These are phyloP conservation scores for Heliconius sara DNA, from an alignment of 2,888 invertebrate species.

Conservation along the genomic window DNA sequence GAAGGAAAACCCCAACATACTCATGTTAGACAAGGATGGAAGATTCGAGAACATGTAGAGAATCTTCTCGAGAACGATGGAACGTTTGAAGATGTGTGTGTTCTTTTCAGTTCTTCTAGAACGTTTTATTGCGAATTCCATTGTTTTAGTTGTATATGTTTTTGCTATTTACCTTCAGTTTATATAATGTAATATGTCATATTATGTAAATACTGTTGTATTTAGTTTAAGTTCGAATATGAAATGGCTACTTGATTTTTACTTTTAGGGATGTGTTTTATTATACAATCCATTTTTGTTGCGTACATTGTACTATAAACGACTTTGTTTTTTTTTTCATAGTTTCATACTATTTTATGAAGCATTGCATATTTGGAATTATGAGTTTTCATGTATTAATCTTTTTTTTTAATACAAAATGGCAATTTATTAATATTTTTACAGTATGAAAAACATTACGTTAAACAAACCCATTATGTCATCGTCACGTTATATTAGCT, in stretches of 20 bases:
- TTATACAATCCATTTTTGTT: not conserved
- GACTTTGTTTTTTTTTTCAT: not conserved
- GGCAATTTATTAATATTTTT: too few relatives aligned
- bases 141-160: not conserved
- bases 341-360: too few relatives aligned
- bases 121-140: not conserved
- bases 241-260: not conserved
- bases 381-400: too few relatives aligned
- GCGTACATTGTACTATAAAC: not conserved
- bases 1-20: conserved; percentile 90
- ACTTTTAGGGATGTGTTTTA: not conserved
- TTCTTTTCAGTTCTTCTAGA: not conserved
- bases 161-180: not conserved
- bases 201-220: conserved; percentile 6
- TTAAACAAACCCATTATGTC: too few relatives aligned
- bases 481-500: not conserved
- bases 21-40: conserved; percentile 88
- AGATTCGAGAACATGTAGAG: conserved; percentile 90
- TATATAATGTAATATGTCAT: not conserved
- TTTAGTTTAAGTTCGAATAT: not conserved
- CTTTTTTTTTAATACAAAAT: too few relatives aligned
- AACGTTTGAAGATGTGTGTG: not conserved
- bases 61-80: not conserved
- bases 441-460: not conserved
- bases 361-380: too few relatives aligned